Evolutionary conservation across 2,888 invertebrate species (phyloP).

Genomic region (Prosapia bicincta): DNA sequence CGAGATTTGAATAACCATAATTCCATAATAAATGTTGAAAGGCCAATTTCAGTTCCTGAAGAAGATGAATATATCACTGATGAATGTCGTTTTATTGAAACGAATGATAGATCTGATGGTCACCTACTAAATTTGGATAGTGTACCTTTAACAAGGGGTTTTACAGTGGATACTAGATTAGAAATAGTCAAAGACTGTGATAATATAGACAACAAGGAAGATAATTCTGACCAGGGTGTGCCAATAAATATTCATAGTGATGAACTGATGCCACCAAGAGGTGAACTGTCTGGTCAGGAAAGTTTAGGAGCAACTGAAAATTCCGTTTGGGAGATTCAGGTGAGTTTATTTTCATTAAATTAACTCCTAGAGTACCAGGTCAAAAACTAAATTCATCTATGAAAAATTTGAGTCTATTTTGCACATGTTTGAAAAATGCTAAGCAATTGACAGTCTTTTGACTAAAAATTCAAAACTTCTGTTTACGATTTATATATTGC

Average conservation of each 20-base stretch:
- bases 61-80: not conserved
- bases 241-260: conserved; percentile 73
- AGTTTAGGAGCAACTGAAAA: conserved; percentile 78
- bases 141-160: not conserved
- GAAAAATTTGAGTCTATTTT: too few relatives aligned
- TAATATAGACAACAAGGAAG: conserved; percentile 34
- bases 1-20: conserved; percentile 9
- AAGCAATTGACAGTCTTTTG: too few relatives aligned
- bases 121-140: not conserved
- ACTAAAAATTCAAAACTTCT: too few relatives aligned
- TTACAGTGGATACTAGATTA: not conserved
- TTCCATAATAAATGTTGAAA: not conserved
- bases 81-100: not conserved
- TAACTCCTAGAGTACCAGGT: too few relatives aligned
- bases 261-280: conserved; percentile 83
- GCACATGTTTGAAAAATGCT: too few relatives aligned
- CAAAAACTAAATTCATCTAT: too few relatives aligned
- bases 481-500: too few relatives aligned
- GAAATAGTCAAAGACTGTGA: not conserved
- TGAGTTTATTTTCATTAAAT: conserved; percentile 38
- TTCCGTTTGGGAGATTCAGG: conserved; percentile 63
- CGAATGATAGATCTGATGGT: not conserved
- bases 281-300: conserved; percentile 83
- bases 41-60: not conserved
- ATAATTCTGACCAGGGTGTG: conserved; percentile 34